A percentile compares a stretch with the other conserved stretches of the same genome.
These are phyloP conservation scores for Nannoperca obscura DNA, from an alignment of 2,797 vertebrate genomes.

Conservation along the genomic window DNA sequence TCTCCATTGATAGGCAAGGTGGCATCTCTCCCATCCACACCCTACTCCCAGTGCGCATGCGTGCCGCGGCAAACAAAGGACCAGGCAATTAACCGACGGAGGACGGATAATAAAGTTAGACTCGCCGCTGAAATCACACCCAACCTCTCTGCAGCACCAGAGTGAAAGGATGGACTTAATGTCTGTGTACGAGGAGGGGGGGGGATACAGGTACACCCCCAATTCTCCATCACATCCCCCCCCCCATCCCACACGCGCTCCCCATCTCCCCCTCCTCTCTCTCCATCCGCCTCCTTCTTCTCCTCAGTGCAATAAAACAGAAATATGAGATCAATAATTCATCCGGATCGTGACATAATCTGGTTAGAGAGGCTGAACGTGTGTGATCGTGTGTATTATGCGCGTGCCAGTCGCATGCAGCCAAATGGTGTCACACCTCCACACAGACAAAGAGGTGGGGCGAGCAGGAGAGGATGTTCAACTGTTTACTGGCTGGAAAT, in stretches of 20 bases:
- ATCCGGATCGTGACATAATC: constrained; percentile 63
- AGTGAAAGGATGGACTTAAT: neutral
- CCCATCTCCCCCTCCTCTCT: neutral
- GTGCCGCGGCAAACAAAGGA: constrained; percentile 82
- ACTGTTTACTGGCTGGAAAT: constrained; percentile 39
- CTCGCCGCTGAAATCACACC: constrained; percentile 17
- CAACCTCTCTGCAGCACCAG: neutral
- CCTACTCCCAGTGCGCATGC: constrained; percentile 83
- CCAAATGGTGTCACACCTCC: constrained; percentile 69
- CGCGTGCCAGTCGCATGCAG: constrained; percentile 26
- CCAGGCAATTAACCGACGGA: constrained; percentile 52
- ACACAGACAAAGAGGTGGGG: constrained; percentile 74
- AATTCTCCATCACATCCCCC: neutral
- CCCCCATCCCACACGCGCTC: constrained; percentile 3
- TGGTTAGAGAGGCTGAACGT: constrained; percentile 8
- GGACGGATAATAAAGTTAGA: constrained; percentile 61
- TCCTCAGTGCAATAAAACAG: constrained; percentile 51
- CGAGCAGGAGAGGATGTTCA: constrained; percentile 10
- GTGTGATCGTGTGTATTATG: neutral
- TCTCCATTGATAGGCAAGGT: constrained; percentile 72
- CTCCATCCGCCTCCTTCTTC: constrained; percentile 2
- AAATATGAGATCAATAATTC: constrained; percentile 70
- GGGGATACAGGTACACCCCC: constrained; percentile 5
- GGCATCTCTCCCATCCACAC: constrained; percentile 81
- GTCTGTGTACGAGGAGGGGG: neutral